Base-by-base conservation (phyloP, 1,140 invertebrate genomes). In the Anoplolepis gracilipes region DNA sequence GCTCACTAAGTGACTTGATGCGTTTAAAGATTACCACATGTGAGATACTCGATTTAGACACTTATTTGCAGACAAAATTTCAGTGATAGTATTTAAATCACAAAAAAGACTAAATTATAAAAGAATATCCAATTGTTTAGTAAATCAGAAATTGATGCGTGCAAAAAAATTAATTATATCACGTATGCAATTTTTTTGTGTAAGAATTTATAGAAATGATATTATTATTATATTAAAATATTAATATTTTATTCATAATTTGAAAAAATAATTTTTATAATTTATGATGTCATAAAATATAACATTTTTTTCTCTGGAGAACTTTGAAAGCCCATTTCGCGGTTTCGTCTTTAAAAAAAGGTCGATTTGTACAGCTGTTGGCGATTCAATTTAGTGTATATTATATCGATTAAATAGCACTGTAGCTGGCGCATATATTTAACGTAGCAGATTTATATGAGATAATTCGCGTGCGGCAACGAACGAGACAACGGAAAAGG, bases 361-460 rank as follows among this genome's bases (percentile, higher is more conserved):
- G n/a, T 36, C 6, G 33, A 36, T 36, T 36, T 36, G 33, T 36
- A 30, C 11, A 5, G n/a, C 4, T 28, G 33, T 19, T 13, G 22
- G 22, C 33, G 22, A 70, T 25, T 16, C 22, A 57, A 75, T 76
- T 76, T 30, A 59, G 19, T 22, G 49, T 36, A 46, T 46, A 10
- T 76, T 76, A 28, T 39, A 42, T 30, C n/a, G 36, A 76, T 76
- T 30, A 42, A 76, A 25, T 30, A 30, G 25, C 13, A 13, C 33
- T 28, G 13, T 19, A 76, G 8, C 42, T 62, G 36, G 7, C n/a
- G n/a, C n/a, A 7, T 28, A 36, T 3, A 64, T 62, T 49, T 49
- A 46, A 28, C 28, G 13, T 16, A 33, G 59, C 42, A 39, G 28
- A 42, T 10, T 11, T n/a, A 13, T 57, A 75, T 6, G 25, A 77